Conservation (phyloP, 2,888 invertebrate genomes). For the Thyatira batis region DNA sequence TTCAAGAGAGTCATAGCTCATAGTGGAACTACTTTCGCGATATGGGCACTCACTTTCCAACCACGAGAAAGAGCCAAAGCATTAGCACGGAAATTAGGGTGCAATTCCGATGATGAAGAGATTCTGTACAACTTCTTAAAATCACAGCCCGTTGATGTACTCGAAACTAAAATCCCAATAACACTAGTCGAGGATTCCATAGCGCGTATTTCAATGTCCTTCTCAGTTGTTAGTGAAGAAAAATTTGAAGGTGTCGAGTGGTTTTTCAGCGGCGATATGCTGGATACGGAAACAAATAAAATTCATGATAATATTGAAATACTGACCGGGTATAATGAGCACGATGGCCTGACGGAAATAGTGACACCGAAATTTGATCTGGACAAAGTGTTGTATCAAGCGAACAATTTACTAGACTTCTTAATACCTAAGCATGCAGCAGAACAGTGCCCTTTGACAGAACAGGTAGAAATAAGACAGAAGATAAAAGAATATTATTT, state of each 20-base stretch:
- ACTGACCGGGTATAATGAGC: conserved; percentile 85
- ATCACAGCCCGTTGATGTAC: conserved; percentile 27
- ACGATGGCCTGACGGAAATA: conserved; percentile 77
- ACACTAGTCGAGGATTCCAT: conserved; percentile 26
- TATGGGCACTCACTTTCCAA: conserved; percentile 76
- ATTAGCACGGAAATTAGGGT: conserved; percentile 43
- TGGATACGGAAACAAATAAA: conserved; percentile 66
- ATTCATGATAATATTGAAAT: conserved; percentile 82
- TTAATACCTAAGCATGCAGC: conserved; percentile 23
- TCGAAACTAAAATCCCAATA: conserved; percentile 22
- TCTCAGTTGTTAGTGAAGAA: conserved; percentile 41
- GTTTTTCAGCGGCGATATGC: conserved; percentile 44
- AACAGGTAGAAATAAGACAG: conserved; percentile 27
- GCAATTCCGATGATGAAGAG: conserved; percentile 34
- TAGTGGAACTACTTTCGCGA: conserved; percentile 84
- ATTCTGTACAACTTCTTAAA: conserved; percentile 40
- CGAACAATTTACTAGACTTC: conserved; percentile 20
- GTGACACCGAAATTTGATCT: conserved; percentile 7
- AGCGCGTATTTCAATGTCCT: conserved; percentile 17
- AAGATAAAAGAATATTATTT: conserved; percentile 26
- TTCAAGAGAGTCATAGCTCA: conserved; percentile 82
- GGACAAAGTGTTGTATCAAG: conserved; percentile 14
- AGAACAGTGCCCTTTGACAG: conserved; percentile 10
- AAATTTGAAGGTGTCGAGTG: conserved; percentile 40
- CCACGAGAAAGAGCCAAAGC: conserved; percentile 67